These are phyloP conservation scores for Oscheius sp. DNA, from an alignment of 2,888 invertebrate species.

Conservation along the genomic window DNA sequence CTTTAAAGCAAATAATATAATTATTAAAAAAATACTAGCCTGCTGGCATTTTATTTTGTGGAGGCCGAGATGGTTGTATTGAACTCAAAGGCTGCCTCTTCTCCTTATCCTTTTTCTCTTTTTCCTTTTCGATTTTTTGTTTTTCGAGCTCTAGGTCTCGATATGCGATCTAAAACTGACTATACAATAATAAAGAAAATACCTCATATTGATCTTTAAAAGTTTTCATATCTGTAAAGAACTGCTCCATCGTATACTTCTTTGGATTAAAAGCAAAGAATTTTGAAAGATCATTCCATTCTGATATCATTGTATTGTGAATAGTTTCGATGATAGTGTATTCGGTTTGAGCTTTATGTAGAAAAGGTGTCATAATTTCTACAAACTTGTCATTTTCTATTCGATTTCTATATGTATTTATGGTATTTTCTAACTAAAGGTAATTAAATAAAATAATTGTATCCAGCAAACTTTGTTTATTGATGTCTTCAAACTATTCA, in stretches of 20 bases:
- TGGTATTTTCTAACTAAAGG: slow-evolving; percentile 84
- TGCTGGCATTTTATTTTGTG: neutral
- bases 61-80: slow-evolving; percentile 7
- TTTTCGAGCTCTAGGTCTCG: slow-evolving; percentile 49
- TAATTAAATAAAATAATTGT: neutral
- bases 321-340: slow-evolving; percentile 87
- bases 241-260: slow-evolving; percentile 93
- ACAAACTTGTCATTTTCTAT: slow-evolving; percentile 83
- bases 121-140: slow-evolving; percentile 40
- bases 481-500: slow-evolving; percentile 52
- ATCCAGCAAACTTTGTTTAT: slow-evolving; percentile 42
- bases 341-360: slow-evolving; percentile 83
- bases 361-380: slow-evolving; percentile 86
- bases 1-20: no score
- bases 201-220: slow-evolving; percentile 91
- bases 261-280: slow-evolving; percentile 90
- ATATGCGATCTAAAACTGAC: slow-evolving; percentile 36
- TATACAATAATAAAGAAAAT: slow-evolving; percentile 54
- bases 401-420: slow-evolving; percentile 83
- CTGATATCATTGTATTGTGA: slow-evolving; percentile 89
- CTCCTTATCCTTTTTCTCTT: slow-evolving; percentile 40
- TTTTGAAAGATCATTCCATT: slow-evolving; percentile 85
- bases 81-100: slow-evolving; percentile 23
- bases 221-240: slow-evolving; percentile 90
- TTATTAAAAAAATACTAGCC: neutral